Percentiles rank a stretch among this genome's conserved stretches.
Conservation (phyloP, 2,113 vertebrate genomes). For the rat (Rattus norvegicus) region GRCr8 NC_086023.1:162076501-162077000, state of each 20-base stretch:
- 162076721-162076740: constrained; percentile 30
- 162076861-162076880: not conserved
- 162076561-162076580: not conserved
- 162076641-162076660: not conserved
- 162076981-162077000: not conserved
- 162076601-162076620: not conserved
- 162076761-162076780: constrained; percentile 38
- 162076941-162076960: not conserved
- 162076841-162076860: not conserved
- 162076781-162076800: constrained; percentile 30
- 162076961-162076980: not conserved
- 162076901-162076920: not conserved
- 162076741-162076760: constrained; percentile 52
- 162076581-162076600: not conserved
- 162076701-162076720: not conserved
- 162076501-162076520: not conserved
- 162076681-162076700: constrained; percentile 62
- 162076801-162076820: constrained; percentile 45
- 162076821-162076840: constrained; percentile 3
- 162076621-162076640: not conserved
- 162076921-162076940: not conserved
- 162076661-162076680: not conserved
- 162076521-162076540: not conserved
- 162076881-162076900: not conserved
- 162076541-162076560: not conserved